A percentile compares a stretch with the other conserved stretches of the same genome.
These are phyloP conservation scores for Plodia interpunctella DNA, from an alignment of 1,140 invertebrate species.

Conservation along the genomic window DNA sequence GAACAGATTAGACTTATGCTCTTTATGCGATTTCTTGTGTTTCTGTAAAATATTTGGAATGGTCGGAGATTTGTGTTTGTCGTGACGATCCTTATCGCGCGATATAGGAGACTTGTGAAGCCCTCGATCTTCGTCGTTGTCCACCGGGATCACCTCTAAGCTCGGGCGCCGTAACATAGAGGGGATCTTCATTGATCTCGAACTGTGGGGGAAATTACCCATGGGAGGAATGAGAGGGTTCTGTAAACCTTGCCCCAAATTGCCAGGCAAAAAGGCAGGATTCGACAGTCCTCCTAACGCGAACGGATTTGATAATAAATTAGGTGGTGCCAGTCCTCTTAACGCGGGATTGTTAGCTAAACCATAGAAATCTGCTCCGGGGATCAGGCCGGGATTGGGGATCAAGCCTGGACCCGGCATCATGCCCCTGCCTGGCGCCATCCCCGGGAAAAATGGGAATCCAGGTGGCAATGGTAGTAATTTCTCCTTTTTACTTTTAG, in stretches of 20 bases:
- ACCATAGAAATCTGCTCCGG: constrained; percentile 57
- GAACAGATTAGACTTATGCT: constrained; percentile 67
- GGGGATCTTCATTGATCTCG: constrained; percentile 72
- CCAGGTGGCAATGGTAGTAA: constrained; percentile 73
- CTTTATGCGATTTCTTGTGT: constrained; percentile 68
- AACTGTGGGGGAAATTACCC: constrained; percentile 75
- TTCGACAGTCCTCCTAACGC: constrained; percentile 65
- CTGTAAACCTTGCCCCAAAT: constrained; percentile 55
- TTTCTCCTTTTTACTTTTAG: constrained; percentile 81
- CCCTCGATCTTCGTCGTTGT: constrained; percentile 62
- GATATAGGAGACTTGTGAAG: constrained; percentile 59
- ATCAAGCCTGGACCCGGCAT: constrained; percentile 83
- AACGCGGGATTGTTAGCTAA: constrained; percentile 66
- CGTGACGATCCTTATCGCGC: constrained; percentile 66
- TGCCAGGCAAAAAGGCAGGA: constrained; percentile 75
- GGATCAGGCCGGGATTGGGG: constrained; percentile 78
- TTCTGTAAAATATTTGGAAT: constrained; percentile 75
- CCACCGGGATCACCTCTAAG: constrained; percentile 74
- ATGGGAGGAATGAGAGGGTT: constrained; percentile 59
- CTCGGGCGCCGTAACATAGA: constrained; percentile 70
- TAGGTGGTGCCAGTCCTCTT: constrained; percentile 52
- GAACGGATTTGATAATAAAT: constrained; percentile 68
- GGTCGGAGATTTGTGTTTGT: constrained; percentile 71
- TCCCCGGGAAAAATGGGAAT: constrained; percentile 75
- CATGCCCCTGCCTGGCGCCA: constrained; percentile 70